Percentiles rank a stretch among this genome's conserved stretches.
Conservation (phyloP, 2,113 vertebrate species). For the Muscicapa adusta region DNA sequence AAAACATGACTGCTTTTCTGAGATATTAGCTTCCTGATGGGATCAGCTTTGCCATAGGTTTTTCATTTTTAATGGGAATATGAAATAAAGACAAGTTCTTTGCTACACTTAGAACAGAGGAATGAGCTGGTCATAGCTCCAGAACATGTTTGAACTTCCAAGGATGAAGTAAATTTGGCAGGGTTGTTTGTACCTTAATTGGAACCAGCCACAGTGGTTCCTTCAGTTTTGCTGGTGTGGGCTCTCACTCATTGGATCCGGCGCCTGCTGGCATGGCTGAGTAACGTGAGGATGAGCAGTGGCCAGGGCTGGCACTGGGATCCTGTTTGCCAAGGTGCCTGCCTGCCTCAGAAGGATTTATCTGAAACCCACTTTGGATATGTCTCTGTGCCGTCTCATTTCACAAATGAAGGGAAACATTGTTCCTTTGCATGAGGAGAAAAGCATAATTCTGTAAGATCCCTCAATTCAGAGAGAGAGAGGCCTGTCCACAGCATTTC, state of each 20-base stretch:
- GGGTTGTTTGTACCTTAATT: not conserved
- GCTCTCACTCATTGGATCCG: accelerated
- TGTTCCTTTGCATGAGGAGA: not conserved
- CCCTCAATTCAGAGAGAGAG: too few species aligned
- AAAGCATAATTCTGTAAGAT: not conserved
- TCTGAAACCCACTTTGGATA: not conserved
- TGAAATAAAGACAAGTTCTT: not conserved
- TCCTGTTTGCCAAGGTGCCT: not conserved
- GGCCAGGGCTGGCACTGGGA: not conserved
- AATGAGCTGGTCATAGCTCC: not conserved
- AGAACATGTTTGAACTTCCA: not conserved
- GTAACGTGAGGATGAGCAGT: accelerated
- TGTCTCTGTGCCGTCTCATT: not conserved
- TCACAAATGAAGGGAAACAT: not conserved
- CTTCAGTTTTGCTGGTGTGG: not conserved
- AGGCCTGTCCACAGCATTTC: not conserved
- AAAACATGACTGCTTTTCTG: not conserved
- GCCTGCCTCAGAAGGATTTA: not conserved
- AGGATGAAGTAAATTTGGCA: too few species aligned
- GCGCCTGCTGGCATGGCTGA: not conserved
- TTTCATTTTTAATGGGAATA: not conserved
- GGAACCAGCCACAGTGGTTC: not conserved
- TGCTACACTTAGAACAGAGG: not conserved
- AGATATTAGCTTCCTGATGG: not conserved
- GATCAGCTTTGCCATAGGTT: not conserved